Evolutionary conservation across 2,113 vertebrate genomes (phyloP), one percentile per base, ranked within the genome.

Genomic region (Bos indicus): DNA sequence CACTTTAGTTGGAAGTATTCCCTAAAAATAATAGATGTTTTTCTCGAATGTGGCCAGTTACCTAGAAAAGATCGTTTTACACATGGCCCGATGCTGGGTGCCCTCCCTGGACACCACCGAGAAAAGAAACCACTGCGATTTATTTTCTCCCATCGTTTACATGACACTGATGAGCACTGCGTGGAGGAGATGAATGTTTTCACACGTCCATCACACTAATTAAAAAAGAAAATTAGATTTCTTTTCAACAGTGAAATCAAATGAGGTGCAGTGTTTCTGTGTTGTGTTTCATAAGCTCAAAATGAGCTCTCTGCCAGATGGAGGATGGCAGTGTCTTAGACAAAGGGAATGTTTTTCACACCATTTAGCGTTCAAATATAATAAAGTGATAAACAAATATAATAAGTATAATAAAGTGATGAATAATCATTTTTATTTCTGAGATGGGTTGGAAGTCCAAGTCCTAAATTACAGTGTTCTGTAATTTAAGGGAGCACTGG

Each of bases 171-270:
- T 48, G 64, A 80, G 40, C 3, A 9, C n/a, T 84, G 7, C 16
- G 16, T 83, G 46, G 26, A 85, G 84, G 14, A 57, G 74, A 82
- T 82, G 48, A 90, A 86, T 81, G 26, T 86, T 84, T 95, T 96
- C 92, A 92, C 86, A 46, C 1, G 2, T 88, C 95, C 94, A 88
- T 95, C 90, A 54, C 17, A 8, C 74, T 95, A 90, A 96, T 96
- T 93, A 71, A 87, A 97, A 80, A 87, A 91, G 87, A 84, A 96
- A 96, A 96, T 96, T 71, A 28, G 78, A 52, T 85, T 85, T 97
- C 71, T 87, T 95, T 95, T 83, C 60, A 89, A 60, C 48, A 71
- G 33, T 13, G 51, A 96, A 91, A 87, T 56, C 82, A 95, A 95
- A 92, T 67, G 59, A 97, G 87, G 88, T 78, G n/a, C 56, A 46